Base-by-base conservation (phyloP, 2,888 invertebrate species). In the Mongoloraphidia duomilia region DNA sequence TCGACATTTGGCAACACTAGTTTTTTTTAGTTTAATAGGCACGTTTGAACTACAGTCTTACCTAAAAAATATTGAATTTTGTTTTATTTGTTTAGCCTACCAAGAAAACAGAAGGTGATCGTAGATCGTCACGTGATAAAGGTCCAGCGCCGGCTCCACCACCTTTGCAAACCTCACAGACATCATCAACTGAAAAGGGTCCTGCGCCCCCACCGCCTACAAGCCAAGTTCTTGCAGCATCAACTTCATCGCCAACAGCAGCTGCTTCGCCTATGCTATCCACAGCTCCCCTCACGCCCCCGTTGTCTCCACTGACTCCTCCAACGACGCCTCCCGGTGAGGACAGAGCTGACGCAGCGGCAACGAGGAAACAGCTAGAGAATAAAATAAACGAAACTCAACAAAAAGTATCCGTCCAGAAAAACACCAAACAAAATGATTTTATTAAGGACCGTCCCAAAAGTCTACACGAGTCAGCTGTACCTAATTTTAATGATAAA, bases 81-180 rank as follows among this genome's bases (percentile, higher is more conserved):
- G 34, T 33, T 47, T n/a, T 6, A 26, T 46, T 49, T 52, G 56
- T 60, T 14, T 61, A 82, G 82, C 74, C 78, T 61, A 77, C 81
- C 53, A 86, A 84, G 67, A 84, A 83, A 64, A 64, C 65, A 44
- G 75, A 74, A 52, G 68, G 68, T 44, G 75, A 75, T 58, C 71
- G 75, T 51, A 69, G 74, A 61, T 64, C 70, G 49, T 74, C 76
- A 12, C 68, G 73, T 40, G 86, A 87, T 61, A 88, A 89, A 65
- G 88, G 88, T 52, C 86, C 85, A 51, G 88, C 85, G 41, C 88
- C 85, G 10, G 78, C 78, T 49, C 86, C 87, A 42, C 62, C 57
- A 26, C 52, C 52, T n/a, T 50, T 61, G 55, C 46, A 57, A 55
- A 49, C 59, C 41, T 57, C 60, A 52, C 56, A 59, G 37, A 53